Evolutionary conservation across 2,888 invertebrate genomes (phyloP), one percentile per base, ranked within the genome.

Genomic region (Tetranychus piercei): DNA sequence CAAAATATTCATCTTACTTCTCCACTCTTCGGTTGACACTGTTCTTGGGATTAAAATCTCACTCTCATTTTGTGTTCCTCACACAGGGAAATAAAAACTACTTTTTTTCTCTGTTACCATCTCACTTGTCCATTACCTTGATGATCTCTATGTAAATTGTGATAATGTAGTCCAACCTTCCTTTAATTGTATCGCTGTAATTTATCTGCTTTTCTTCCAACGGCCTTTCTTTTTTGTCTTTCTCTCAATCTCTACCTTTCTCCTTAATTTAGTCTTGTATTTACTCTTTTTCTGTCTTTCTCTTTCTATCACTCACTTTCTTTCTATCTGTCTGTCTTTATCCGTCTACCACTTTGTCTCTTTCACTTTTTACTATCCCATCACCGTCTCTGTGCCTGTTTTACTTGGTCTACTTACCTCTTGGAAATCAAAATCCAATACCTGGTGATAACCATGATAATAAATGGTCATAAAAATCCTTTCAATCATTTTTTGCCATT

Each of bases 301-400:
- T 67, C 67, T 67, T n/a, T 67, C 67, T 67, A 11, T 67, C 67
- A 18, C 8, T 67, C 67, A 18, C 67, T 67, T 9, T 67, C 67
- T 67, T 9, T 67, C 67, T 22, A 11, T 69, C 22, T 22, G 22
- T 69, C 69, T 69, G 22, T 69, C 69, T 69, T 11, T 15, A 55
- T 55, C 55, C 15, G 34, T 34, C 34, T 34, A 34, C 5, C 34
- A 34, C 34, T 34, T 34, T 34, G 34, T 66, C 66, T 66, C 66
- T 66, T 20, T 66, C 66, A n/a, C 66, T 66, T 66, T 20, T 66
- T 9, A 66, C 66, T 20, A 66, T 3, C 66, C 66, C 20, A 15
- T 66, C 20, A 20, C 66, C 20, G 20, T 66, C 34, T 34, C 34
- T 34, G 34, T 34, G 34, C 34, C 34, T 34, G 34, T 34, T 34